Evolutionary conservation across 2,113 vertebrate species (phyloP).

Genomic region (Lanius collurio): DNA sequence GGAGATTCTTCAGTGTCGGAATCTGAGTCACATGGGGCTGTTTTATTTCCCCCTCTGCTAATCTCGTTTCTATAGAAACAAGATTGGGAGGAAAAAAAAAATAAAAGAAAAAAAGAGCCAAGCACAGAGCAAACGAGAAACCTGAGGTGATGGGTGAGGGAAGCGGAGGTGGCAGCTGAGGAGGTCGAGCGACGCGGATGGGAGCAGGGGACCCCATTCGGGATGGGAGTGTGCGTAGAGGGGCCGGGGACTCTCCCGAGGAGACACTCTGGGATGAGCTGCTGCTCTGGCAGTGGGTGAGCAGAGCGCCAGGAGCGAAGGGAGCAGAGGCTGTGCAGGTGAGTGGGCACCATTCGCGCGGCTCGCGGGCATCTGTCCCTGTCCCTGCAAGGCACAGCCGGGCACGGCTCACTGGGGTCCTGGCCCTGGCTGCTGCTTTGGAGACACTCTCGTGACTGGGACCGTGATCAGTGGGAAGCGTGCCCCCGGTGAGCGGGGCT

Average conservation of each 20-base stretch:
- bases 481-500: not conserved
- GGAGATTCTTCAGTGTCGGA: conserved; percentile 70
- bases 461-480: rapidly evolving
- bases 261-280: not conserved
- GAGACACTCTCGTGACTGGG: rapidly evolving
- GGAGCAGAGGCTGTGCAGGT: conserved; percentile 41
- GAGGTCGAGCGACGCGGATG: not conserved
- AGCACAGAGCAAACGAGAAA: conserved; percentile 25
- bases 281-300: not conserved
- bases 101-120: not conserved
- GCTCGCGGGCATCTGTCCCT: not conserved
- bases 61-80: conserved; percentile 76
- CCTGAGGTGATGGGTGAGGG: conserved; percentile 59
- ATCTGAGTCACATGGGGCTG: conserved; percentile 73
- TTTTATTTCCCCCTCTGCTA: conserved; percentile 71
- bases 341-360: not conserved
- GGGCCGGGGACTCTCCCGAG: not conserved
- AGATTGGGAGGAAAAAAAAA: conserved; percentile 53
- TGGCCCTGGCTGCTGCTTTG: not conserved
- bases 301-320: not conserved
- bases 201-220: not conserved
- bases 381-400: not conserved
- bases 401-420: not conserved
- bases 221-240: not conserved
- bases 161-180: conserved; percentile 37